phyloP scores from a whole-genome alignment of 2,113 vertebrate genomes.

The Hippocampus zosterae region DNA sequence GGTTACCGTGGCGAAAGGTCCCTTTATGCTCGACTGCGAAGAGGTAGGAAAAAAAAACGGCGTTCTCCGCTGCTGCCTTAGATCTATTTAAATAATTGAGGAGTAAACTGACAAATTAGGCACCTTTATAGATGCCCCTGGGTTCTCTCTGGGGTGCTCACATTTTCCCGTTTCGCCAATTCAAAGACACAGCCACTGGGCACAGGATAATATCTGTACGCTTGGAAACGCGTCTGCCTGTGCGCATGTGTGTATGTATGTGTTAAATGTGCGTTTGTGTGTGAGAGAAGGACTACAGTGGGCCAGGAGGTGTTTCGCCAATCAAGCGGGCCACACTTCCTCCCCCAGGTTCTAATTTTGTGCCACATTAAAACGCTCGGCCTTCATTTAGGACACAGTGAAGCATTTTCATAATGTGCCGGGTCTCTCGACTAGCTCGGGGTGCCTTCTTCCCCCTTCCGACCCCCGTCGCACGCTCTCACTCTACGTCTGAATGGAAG shows the following conservation, averaged over 20 bases:
- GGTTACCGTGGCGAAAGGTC: constrained; percentile 71
- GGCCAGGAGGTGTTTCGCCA: constrained; percentile 75
- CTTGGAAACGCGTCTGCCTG: constrained; percentile 44
- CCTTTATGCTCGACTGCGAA: constrained; percentile 58
- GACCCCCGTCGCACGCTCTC: constrained; percentile 44
- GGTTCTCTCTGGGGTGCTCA: constrained; percentile 66
- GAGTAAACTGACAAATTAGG: constrained; percentile 78
- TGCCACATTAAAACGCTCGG: constrained; percentile 79
- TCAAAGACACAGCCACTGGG: constrained; percentile 63
- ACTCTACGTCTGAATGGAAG: constrained; percentile 64
- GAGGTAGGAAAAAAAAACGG: constrained; percentile 51
- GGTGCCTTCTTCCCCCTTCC: constrained; percentile 50
- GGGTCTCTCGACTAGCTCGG: constrained; percentile 64
- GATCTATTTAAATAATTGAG: constrained; percentile 79
- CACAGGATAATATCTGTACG: constrained; percentile 72
- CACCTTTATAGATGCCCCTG: constrained; percentile 71
- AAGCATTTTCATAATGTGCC: constrained; percentile 80
- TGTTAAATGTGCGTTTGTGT: too few species aligned
- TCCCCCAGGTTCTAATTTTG: constrained; percentile 81
- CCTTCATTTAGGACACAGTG: constrained; percentile 77
- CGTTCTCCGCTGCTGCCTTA: constrained; percentile 66
- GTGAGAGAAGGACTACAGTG: constrained; percentile 14
- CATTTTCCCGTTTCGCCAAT: constrained; percentile 47
- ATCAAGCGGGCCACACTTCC: constrained; percentile 73
- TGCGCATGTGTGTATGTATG: not conserved